These are phyloP conservation scores for Gopherus evgoodei DNA, from an alignment of 2,113 vertebrate species.

Conservation along the genomic window DNA sequence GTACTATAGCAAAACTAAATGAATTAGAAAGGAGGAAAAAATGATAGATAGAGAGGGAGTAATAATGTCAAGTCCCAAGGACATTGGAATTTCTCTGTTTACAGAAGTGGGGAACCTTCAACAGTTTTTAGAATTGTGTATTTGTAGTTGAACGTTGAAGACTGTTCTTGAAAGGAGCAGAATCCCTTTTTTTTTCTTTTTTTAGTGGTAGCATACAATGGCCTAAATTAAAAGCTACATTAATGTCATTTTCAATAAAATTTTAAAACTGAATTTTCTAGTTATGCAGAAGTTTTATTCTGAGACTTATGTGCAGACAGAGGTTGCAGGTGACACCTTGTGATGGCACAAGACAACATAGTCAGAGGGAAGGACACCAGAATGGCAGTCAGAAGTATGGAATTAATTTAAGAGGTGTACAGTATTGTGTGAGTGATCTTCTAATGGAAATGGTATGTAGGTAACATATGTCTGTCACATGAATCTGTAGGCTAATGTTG, in stretches of 20 bases:
- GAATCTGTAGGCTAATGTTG: background rate
- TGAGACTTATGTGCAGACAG: background rate
- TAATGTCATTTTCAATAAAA: background rate
- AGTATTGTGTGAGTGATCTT: background rate
- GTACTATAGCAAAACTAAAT: background rate
- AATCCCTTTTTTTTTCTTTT: background rate
- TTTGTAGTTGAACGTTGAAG: background rate
- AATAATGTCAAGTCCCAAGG: background rate
- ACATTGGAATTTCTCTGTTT: background rate
- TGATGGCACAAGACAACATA: background rate
- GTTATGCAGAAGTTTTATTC: background rate
- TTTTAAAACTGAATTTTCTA: background rate
- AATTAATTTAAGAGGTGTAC: background rate
- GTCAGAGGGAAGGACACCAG: background rate
- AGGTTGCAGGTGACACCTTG: background rate
- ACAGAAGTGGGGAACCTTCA: background rate
- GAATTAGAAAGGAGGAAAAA: background rate
- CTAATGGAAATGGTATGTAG: background rate
- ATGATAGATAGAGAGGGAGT: background rate
- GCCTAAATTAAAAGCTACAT: background rate
- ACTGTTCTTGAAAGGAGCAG: background rate
- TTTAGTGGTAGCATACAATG: background rate
- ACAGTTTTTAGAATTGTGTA: background rate
- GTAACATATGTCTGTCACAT: background rate
- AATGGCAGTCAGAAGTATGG: background rate